A percentile compares a stretch with the other conserved stretches of the same genome.
These are phyloP conservation scores for Remorina albescens DNA, from an alignment of 2,797 vertebrate genomes.

Conservation along the genomic window DNA sequence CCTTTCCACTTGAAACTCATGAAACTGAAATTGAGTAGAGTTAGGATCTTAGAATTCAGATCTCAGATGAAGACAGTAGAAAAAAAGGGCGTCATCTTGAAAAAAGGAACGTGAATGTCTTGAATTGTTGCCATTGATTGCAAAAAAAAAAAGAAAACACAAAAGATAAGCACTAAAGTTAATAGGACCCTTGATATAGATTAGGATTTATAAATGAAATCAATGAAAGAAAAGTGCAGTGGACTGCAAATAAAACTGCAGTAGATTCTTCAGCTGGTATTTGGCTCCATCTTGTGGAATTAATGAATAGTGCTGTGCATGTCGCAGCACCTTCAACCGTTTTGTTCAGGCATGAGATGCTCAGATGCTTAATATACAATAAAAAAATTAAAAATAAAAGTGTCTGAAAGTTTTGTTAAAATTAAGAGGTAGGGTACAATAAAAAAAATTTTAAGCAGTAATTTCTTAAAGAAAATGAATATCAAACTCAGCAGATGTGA, in stretches of 20 bases:
- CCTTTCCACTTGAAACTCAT: neutral
- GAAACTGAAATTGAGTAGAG: neutral
- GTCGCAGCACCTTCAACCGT: too few species aligned
- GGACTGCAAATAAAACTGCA: neutral
- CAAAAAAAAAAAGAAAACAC: too few species aligned
- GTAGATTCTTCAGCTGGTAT: neutral
- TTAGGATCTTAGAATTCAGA: neutral
- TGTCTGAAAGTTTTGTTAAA: too few species aligned
- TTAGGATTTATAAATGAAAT: neutral
- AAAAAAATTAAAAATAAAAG: too few species aligned
- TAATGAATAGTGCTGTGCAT: too few species aligned
- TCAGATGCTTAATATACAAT: too few species aligned
- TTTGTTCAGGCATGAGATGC: too few species aligned
- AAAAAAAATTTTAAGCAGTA: too few species aligned
- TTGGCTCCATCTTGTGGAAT: constrained; percentile 57
- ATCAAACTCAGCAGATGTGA: too few species aligned
- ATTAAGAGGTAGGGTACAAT: too few species aligned
- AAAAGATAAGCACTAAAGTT: neutral
- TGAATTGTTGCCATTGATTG: neutral
- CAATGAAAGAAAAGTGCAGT: neutral
- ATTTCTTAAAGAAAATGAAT: too few species aligned
- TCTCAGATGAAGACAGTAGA: neutral
- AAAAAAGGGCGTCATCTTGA: neutral
- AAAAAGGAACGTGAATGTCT: neutral
- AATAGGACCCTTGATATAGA: neutral